A percentile compares a stretch with the other conserved stretches of the same genome.
These are phyloP conservation scores for Tarsius wallacei DNA, from an alignment of 2,797 vertebrate genomes.

Conservation along the genomic window DNA sequence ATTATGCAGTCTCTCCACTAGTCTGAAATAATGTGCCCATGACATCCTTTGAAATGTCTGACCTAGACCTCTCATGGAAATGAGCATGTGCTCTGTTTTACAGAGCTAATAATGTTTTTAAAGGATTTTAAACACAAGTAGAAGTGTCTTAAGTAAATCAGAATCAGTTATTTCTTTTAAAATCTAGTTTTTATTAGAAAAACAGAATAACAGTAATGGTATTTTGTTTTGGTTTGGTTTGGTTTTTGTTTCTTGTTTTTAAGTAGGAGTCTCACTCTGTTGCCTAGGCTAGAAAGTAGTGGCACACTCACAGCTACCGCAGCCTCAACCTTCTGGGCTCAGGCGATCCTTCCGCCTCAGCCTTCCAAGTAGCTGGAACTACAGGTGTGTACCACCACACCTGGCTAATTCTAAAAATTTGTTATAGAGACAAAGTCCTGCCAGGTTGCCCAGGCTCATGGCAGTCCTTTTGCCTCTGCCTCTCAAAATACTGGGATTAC, in stretches of 20 bases:
- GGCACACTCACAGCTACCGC: neutral
- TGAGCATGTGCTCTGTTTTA: neutral
- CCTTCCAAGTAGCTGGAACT: neutral
- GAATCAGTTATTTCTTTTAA: neutral
- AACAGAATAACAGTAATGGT: neutral
- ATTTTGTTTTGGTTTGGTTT: too few species aligned
- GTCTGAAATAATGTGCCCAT: neutral
- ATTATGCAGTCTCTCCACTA: neutral
- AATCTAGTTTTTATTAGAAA: slow-evolving; percentile 21
- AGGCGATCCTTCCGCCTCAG: neutral
- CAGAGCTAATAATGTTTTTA: neutral
- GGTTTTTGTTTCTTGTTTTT: too few species aligned
- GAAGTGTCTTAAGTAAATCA: neutral
- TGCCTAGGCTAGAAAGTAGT: neutral
- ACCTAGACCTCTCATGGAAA: neutral
- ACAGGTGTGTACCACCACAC: neutral
- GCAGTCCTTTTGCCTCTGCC: neutral
- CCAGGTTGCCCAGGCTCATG: neutral
- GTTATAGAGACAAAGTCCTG: neutral
- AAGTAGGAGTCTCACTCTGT: neutral
- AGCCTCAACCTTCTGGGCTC: neutral
- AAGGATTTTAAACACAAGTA: neutral
- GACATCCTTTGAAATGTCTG: neutral
- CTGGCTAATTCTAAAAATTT: neutral
- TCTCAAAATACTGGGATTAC: neutral